Conservation (phyloP, 2,113 vertebrate species). For the Lophotis ruficrista region DNA sequence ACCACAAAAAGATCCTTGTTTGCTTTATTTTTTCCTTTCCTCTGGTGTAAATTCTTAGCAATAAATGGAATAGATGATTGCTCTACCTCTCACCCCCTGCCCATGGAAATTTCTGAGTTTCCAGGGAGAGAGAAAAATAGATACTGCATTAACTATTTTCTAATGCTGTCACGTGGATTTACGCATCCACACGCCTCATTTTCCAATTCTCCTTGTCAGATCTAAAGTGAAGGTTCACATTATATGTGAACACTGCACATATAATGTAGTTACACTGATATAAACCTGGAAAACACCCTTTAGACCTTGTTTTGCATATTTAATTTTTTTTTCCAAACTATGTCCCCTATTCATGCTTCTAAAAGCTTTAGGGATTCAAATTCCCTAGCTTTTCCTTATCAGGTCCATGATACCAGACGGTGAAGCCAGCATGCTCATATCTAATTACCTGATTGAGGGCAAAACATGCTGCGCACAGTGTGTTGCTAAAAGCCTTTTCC, state of each 20-base stretch:
- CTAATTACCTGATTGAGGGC: slow-evolving; percentile 11
- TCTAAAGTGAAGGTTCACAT: not conserved
- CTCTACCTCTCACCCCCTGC: too few species aligned
- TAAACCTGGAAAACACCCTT: not conserved
- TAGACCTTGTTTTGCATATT: not conserved
- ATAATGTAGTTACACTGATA: not conserved
- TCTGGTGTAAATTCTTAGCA: not conserved
- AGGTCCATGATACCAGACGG: not conserved
- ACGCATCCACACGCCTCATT: not conserved
- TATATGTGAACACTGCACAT: too few species aligned
- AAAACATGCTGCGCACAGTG: not conserved
- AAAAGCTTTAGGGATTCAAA: slow-evolving; percentile 6
- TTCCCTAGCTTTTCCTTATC: slow-evolving; percentile 28
- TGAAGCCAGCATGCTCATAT: not conserved
- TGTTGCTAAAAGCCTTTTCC: slow-evolving; percentile 45
- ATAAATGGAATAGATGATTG: not conserved
- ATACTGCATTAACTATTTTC: not conserved
- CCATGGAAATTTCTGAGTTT: not conserved
- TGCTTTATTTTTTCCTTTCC: not conserved
- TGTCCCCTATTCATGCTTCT: not conserved
- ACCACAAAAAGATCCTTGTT: not conserved
- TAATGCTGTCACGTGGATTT: not conserved
- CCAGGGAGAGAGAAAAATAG: not conserved
- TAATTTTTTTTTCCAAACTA: not conserved
- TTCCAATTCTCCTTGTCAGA: not conserved